Evolutionary conservation across 2,797 vertebrate species (phyloP).

Genomic region (Chaunax sp.): DNA sequence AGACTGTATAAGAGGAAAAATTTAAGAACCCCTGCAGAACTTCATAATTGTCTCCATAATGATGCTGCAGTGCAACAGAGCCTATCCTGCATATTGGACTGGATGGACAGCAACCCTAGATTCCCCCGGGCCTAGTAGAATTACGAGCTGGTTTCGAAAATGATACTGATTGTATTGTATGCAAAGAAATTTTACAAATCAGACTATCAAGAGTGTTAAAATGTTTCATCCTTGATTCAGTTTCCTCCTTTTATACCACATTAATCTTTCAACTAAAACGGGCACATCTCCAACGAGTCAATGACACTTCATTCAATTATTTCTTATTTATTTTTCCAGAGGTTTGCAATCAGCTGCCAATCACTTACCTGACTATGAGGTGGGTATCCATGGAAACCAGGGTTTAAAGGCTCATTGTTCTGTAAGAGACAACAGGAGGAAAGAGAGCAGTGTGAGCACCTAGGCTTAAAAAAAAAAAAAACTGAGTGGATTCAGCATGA

Average conservation of each 20-base stretch:
- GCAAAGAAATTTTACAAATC: neutral
- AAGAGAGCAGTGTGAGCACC: slow-evolving; percentile 60
- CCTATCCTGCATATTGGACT: neutral
- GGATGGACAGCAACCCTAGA: neutral
- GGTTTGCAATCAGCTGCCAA: slow-evolving; percentile 49
- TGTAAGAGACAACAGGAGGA: slow-evolving; percentile 83
- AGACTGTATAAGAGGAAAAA: slow-evolving; percentile 9
- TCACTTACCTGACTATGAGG: slow-evolving; percentile 91
- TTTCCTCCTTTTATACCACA: neutral
- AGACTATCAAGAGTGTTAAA: neutral
- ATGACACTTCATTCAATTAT: slow-evolving; percentile 15
- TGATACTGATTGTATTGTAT: neutral
- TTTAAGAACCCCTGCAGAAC: slow-evolving; percentile 1
- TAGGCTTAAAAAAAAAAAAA: slow-evolving; percentile 44
- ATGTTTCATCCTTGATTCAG: neutral
- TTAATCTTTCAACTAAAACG: neutral
- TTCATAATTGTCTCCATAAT: slow-evolving; percentile 6
- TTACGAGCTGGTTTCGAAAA: neutral
- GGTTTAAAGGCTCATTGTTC: slow-evolving; percentile 93
- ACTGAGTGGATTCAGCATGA: slow-evolving; percentile 26
- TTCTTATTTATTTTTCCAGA: slow-evolving; percentile 27
- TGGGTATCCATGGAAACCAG: slow-evolving; percentile 94
- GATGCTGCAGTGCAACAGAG: neutral
- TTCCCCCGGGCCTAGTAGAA: neutral
- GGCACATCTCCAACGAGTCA: neutral